These are phyloP conservation scores for Macquaria ambigua DNA, from an alignment of 2,113 vertebrate species.

Conservation along the genomic window DNA sequence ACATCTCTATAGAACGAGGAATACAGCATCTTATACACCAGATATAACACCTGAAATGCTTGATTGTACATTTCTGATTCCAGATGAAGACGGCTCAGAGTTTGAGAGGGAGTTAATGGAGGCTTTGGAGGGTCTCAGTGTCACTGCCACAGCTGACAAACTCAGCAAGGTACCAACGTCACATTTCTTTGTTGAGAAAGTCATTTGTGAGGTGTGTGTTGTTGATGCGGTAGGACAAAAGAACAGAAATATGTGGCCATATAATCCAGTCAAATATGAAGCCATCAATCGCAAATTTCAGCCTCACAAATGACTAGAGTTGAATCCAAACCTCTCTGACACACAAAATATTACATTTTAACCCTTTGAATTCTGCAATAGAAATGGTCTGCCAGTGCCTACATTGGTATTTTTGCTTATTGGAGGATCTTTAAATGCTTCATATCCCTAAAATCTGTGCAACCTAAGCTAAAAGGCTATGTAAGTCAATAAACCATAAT, in stretches of 20 bases:
- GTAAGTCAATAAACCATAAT: too few relatives aligned
- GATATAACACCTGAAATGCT: background rate
- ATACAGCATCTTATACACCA: fast-evolving
- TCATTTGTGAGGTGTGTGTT: background rate
- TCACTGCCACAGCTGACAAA: constrained; percentile 87
- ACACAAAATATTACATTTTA: too few relatives aligned
- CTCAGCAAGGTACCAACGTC: constrained; percentile 84
- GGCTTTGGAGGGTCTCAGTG: constrained; percentile 86
- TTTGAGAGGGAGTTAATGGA: constrained; percentile 89
- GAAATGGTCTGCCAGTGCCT: too few relatives aligned
- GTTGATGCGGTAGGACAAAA: too few relatives aligned
- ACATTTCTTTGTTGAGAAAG: background rate
- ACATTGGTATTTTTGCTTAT: too few relatives aligned
- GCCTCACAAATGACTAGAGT: background rate
- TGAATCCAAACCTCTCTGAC: background rate
- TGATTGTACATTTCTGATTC: background rate
- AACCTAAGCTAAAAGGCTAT: too few relatives aligned
- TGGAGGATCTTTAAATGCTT: too few relatives aligned
- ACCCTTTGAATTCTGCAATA: too few relatives aligned
- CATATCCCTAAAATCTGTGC: too few relatives aligned
- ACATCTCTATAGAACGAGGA: fast-evolving
- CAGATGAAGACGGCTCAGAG: constrained; percentile 87
- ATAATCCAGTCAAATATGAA: background rate
- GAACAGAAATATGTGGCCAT: too few relatives aligned
- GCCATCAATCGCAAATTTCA: background rate